phyloP scores from a whole-genome alignment of 2,113 vertebrate genomes.

The Aegithalos caudatus region DNA sequence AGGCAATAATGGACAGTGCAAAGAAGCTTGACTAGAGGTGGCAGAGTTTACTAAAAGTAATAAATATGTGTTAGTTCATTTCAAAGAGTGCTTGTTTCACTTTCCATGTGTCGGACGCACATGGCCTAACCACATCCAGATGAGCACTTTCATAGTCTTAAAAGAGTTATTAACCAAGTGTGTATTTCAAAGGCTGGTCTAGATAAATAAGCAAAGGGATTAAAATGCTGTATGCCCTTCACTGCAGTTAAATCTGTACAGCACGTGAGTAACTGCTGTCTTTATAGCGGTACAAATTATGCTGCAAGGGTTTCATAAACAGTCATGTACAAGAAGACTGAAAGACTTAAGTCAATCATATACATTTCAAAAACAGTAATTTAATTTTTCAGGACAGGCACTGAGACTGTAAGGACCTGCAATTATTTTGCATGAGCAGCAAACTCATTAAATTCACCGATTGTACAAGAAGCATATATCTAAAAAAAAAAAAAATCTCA shows the following conservation, averaged over 20 bases:
- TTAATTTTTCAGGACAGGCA: not conserved
- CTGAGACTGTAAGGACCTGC: not conserved
- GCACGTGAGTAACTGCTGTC: not conserved
- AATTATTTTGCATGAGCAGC: not conserved
- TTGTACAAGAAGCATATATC: not conserved
- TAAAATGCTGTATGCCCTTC: not conserved
- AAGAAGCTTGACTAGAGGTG: not conserved
- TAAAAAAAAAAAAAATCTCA: not conserved
- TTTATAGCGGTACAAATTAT: not conserved
- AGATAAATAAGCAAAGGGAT: not conserved
- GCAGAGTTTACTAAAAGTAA: not conserved
- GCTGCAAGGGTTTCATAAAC: not conserved
- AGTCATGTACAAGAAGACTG: not conserved
- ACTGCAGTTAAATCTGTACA: not conserved
- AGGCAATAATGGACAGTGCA: not conserved
- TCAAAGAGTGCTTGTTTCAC: not conserved
- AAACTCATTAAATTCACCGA: not conserved
- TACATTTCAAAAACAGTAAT: not conserved
- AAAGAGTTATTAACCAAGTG: not conserved
- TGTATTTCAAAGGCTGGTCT: not conserved
- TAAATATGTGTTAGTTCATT: not conserved
- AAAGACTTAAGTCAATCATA: not conserved
- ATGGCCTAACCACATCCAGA: not conserved
- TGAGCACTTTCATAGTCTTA: not conserved
- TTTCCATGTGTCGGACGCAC: not conserved